phyloP scores from a whole-genome alignment of 2,888 invertebrate species.

The Ectemnius cavifrons region DNA sequence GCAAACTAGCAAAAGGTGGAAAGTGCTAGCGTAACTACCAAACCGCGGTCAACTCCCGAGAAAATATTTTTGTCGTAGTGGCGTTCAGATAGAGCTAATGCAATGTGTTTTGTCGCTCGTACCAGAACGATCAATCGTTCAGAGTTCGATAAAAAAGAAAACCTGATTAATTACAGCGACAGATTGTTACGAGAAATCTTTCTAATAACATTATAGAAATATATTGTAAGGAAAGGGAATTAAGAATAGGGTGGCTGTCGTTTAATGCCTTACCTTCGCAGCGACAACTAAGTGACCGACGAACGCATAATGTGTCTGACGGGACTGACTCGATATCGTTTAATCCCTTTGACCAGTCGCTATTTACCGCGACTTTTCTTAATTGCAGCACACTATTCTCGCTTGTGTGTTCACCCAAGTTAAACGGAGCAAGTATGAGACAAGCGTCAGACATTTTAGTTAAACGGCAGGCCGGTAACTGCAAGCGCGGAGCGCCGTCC shows the following conservation, averaged over 20 bases:
- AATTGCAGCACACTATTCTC: slow-evolving; percentile 15
- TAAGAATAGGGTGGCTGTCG: background rate
- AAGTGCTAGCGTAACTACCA: no score
- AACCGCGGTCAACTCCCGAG: no score
- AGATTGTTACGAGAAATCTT: no score
- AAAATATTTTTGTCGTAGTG: no score
- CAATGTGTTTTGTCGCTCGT: background rate
- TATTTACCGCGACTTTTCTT: slow-evolving; percentile 10
- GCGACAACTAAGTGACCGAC: slow-evolving; percentile 40
- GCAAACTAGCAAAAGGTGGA: no score
- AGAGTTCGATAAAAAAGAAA: background rate
- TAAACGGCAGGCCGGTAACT: slow-evolving; percentile 51
- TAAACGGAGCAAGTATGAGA: slow-evolving; percentile 37
- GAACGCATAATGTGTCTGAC: slow-evolving; percentile 35
- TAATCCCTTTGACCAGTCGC: background rate
- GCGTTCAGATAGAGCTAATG: no score
- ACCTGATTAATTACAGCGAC: no score
- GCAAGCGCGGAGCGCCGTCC: background rate
- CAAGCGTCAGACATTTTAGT: slow-evolving; percentile 58
- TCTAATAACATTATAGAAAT: background rate
- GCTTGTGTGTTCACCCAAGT: slow-evolving; percentile 29
- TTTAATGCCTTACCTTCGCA: slow-evolving; percentile 40
- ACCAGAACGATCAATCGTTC: background rate
- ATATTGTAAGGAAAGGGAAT: slow-evolving; percentile 2
- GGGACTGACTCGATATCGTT: slow-evolving; percentile 7